phyloP scores from a whole-genome alignment of 1,140 invertebrate species.

The Pemphigus obesinymphae region DNA sequence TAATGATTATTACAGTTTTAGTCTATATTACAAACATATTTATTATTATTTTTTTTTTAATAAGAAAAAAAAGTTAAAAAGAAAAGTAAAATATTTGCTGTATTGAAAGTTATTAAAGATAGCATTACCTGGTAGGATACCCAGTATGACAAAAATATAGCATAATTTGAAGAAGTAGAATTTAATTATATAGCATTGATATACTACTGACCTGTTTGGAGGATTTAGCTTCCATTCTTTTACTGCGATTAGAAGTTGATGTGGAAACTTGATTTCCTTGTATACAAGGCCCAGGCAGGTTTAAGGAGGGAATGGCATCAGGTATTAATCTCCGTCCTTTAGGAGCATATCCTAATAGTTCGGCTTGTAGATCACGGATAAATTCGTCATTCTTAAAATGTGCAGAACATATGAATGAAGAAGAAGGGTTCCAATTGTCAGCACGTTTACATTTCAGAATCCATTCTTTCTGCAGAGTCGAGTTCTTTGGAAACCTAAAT shows the following conservation, averaged over 20 bases:
- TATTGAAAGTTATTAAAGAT: not conserved
- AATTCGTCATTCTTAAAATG: not conserved
- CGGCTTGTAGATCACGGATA: not conserved
- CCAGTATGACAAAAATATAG: not conserved
- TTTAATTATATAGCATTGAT: not conserved
- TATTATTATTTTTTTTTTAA: not conserved
- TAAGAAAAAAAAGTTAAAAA: not conserved
- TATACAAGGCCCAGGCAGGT: not conserved
- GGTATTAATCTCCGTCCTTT: not conserved
- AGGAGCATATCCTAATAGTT: not conserved
- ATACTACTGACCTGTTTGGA: not conserved
- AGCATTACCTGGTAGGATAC: not conserved
- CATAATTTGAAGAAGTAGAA: not conserved
- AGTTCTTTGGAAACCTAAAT: not conserved
- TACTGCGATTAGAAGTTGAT: not conserved
- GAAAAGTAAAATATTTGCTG: not conserved
- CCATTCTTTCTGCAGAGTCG: not conserved
- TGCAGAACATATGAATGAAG: not conserved
- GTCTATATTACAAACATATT: not conserved
- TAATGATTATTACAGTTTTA: not conserved
- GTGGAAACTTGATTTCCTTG: conserved; percentile 1
- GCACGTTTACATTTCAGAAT: not conserved
- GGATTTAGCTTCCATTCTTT: conserved; percentile 1
- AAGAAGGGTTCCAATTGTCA: not conserved
- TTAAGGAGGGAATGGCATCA: not conserved